Evolutionary conservation across 2,113 vertebrate genomes (phyloP).

Genomic region (Tenebrosternarchus preto): DNA sequence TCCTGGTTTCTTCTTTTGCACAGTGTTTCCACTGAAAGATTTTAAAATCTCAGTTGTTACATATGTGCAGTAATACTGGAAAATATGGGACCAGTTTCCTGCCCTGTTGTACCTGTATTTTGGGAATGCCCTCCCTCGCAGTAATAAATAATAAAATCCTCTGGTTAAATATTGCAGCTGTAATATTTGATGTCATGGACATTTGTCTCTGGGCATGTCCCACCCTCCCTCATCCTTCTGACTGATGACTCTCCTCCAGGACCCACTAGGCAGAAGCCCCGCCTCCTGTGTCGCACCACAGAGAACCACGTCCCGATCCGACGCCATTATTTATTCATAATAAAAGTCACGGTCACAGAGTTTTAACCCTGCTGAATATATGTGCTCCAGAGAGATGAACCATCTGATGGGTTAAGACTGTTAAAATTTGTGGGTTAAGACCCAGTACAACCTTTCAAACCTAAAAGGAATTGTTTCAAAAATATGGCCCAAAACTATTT

Average conservation of each 20-base stretch:
- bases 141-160: background rate
- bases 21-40: background rate
- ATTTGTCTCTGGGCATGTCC: conserved; percentile 15
- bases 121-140: conserved; percentile 4
- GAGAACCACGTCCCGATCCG: background rate
- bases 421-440: too few relatives aligned
- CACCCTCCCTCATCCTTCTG: conserved; percentile 10
- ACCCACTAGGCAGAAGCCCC: background rate
- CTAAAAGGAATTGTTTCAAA: too few relatives aligned
- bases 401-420: background rate
- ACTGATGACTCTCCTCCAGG: conserved; percentile 2
- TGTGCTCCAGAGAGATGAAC: background rate
- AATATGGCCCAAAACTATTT: too few relatives aligned
- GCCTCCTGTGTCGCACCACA: background rate
- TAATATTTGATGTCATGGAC: conserved; percentile 8
- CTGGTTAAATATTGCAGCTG: conserved; percentile 17
- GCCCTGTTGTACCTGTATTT: background rate
- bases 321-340: background rate
- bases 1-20: background rate
- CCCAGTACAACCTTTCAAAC: too few relatives aligned
- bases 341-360: background rate
- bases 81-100: background rate
- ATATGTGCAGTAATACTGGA: background rate
- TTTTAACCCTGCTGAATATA: background rate
- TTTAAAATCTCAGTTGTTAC: background rate